phyloP scores from a whole-genome alignment of 1,140 invertebrate genomes.

The Lutraria rhynchaena region DNA sequence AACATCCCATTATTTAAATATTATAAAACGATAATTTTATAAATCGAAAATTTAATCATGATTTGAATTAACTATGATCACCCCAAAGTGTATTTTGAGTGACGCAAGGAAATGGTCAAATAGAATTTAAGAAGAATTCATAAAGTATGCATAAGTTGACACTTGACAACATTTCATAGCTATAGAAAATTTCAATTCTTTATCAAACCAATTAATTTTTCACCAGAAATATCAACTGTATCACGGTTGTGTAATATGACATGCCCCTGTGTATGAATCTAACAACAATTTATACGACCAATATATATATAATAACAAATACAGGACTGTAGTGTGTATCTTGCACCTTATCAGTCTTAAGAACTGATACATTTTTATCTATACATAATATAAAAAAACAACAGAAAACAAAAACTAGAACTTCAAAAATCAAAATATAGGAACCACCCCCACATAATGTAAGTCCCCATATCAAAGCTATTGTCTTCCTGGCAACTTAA shows the following conservation, averaged over 20 bases:
- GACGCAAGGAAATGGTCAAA: no score
- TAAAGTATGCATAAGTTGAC: background rate
- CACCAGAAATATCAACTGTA: background rate
- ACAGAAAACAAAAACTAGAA: background rate
- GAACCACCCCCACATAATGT: background rate
- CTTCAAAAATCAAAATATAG: background rate
- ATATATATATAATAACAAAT: background rate
- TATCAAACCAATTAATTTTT: background rate
- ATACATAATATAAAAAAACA: background rate
- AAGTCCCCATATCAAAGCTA: background rate
- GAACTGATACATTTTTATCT: constrained; percentile 21
- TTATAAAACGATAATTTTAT: constrained; percentile 10
- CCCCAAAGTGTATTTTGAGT: background rate
- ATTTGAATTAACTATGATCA: background rate
- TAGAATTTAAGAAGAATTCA: no score
- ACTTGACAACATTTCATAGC: background rate
- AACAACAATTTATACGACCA: background rate
- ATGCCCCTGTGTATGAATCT: background rate
- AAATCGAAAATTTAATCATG: background rate
- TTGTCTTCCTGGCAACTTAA: background rate
- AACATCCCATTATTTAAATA: background rate
- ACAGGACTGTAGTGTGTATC: constrained; percentile 23
- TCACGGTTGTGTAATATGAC: background rate
- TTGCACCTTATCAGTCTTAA: constrained; percentile 44
- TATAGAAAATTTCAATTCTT: background rate